Base-by-base conservation (phyloP, 1,140 invertebrate genomes). In the Pseudomyrmex cubaensis region DNA sequence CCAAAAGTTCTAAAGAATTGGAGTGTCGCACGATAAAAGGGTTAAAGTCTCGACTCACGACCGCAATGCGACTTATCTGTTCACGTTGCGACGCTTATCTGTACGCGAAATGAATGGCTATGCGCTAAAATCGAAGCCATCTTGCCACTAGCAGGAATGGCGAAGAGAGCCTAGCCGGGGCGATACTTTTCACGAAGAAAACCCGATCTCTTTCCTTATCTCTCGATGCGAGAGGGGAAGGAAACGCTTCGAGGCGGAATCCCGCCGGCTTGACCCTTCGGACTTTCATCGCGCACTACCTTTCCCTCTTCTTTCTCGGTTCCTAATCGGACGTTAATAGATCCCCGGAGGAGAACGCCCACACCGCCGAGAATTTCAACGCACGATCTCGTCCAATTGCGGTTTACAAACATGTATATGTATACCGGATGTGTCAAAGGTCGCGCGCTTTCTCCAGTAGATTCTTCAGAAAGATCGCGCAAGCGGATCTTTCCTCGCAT, bases 291-390 rank as follows among this genome's bases (percentile, higher is more conserved):
- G 66, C 22, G 15, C 20, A 17, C 54, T 66, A 7, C 69, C 59
- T 61, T 80, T 69, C 66, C 76, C 69, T 80, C 66, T 57, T 46
- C 61, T 35, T 35, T 35, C 35, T 35, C 66, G 59, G 50, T 69
- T 80, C 88, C 87, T 89, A 89, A 89, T 89, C 87, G 87, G 84
- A 88, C 83, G 88, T 87, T 89, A 89, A 89, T 89, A 87, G 87
- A 48, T 89, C 87, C 87, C 83, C 54, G 74, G 35, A 35, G 35
- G 35, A 73, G 84, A 75, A 77, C 85, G 56, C 72, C 87, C 84
- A 88, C 84, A 70, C 87, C 44, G 15, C 22, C 46, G 50, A 74
- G 77, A 85, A 89, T 88, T 88, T 89, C 87, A 67, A 35, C 84
- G 76, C 87, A 73, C 87, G 69, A 88, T 86, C 75, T 77, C 66